phyloP scores from a whole-genome alignment of 2,113 vertebrate species.

The Lophotis ruficrista region DNA sequence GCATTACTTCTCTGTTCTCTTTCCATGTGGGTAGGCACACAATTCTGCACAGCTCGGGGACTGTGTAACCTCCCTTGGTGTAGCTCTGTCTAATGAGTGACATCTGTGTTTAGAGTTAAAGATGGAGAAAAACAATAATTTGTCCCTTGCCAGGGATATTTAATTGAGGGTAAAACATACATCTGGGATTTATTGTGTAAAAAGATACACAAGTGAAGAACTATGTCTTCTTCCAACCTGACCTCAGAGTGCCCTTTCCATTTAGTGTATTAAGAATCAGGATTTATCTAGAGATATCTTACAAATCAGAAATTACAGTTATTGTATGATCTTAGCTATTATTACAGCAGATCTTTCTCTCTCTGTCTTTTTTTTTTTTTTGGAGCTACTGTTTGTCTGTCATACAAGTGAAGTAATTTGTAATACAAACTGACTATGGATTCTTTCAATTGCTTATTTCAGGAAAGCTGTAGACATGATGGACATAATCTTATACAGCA shows the following conservation, averaged over 20 bases:
- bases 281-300: neutral
- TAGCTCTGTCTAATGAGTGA: neutral
- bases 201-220: neutral
- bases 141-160: neutral
- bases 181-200: constrained; percentile 4
- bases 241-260: neutral
- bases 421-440: neutral
- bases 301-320: neutral
- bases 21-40: neutral
- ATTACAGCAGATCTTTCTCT: neutral
- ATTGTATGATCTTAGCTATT: neutral
- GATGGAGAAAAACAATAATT: neutral
- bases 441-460: neutral
- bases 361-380: neutral
- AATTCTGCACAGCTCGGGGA: neutral
- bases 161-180: neutral
- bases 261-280: neutral
- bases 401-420: neutral
- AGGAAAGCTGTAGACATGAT: neutral
- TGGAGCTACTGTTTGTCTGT: neutral
- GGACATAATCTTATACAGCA: neutral
- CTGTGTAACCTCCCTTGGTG: neutral
- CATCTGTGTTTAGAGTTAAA: neutral
- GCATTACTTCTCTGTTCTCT: neutral
- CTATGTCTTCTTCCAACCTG: neutral